These are phyloP conservation scores for Kryptolebias ocellatus DNA, from an alignment of 2,797 vertebrate genomes.

Conservation along the genomic window DNA sequence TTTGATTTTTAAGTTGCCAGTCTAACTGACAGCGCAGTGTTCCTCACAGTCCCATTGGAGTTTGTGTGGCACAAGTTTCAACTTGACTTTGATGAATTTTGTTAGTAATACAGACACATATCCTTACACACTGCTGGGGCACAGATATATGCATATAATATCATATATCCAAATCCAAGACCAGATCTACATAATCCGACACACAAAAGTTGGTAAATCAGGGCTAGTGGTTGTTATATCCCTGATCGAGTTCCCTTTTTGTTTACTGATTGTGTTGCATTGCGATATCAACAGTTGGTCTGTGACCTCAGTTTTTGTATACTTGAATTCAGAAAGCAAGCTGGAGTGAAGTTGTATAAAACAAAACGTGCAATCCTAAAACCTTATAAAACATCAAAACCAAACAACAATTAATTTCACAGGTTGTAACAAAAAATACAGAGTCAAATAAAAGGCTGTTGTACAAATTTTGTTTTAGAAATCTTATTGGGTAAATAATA, in stretches of 20 bases:
- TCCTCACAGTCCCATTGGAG: slow-evolving; percentile 34
- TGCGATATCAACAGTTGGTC: neutral
- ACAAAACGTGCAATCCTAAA: neutral
- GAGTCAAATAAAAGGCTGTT: neutral
- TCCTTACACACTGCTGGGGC: neutral
- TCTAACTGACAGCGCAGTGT: slow-evolving; percentile 30
- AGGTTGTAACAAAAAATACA: neutral
- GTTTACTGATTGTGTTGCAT: neutral
- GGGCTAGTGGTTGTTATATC: slow-evolving; percentile 4
- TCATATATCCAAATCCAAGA: slow-evolving; percentile 1
- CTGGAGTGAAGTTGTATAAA: too few relatives aligned
- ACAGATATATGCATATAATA: neutral
- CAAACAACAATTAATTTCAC: neutral
- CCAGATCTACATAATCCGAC: neutral
- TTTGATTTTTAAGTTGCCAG: slow-evolving; percentile 48
- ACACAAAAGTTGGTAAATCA: neutral
- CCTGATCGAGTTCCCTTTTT: neutral
- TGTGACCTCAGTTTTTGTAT: neutral
- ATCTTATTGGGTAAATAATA: neutral
- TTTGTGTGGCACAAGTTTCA: slow-evolving; percentile 26
- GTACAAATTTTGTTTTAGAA: neutral
- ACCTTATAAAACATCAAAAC: too few relatives aligned
- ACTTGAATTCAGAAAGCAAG: neutral
- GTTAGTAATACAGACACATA: slow-evolving; percentile 13
- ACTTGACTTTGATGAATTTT: slow-evolving; percentile 7